Evolutionary conservation across 2,797 vertebrate species (phyloP).

Genomic region (Rachycentron canadum): DNA sequence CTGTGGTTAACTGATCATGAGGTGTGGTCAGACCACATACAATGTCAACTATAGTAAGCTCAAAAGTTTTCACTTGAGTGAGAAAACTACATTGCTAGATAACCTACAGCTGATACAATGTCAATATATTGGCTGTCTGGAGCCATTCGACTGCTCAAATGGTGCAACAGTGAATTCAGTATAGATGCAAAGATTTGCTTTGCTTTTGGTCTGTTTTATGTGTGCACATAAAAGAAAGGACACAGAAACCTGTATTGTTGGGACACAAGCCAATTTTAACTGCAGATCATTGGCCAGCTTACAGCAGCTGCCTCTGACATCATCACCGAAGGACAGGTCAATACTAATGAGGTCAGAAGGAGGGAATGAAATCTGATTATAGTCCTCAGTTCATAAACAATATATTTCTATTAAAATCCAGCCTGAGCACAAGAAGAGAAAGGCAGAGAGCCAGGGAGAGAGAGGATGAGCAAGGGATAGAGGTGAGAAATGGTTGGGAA

Average conservation of each 20-base stretch:
- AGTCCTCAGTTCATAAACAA: slow-evolving; percentile 83
- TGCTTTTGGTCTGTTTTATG: background rate
- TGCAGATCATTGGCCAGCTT: slow-evolving; percentile 61
- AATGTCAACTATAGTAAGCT: background rate
- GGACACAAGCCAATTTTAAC: slow-evolving; percentile 60
- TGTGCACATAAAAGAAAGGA: slow-evolving; percentile 14
- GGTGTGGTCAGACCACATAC: background rate
- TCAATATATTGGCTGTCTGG: background rate
- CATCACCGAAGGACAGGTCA: slow-evolving; percentile 80
- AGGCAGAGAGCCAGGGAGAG: slow-evolving; percentile 25
- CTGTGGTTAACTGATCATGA: background rate
- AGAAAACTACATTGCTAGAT: background rate
- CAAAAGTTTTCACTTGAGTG: background rate
- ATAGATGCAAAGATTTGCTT: background rate
- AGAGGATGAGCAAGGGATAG: background rate
- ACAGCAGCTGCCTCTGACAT: slow-evolving; percentile 75
- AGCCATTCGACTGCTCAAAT: background rate
- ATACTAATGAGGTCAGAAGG: slow-evolving; percentile 85
- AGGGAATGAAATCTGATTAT: slow-evolving; percentile 79
- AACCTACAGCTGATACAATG: background rate
- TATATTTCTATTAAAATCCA: slow-evolving; percentile 82
- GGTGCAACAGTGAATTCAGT: background rate
- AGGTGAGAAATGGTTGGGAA: background rate
- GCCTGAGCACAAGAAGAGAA: slow-evolving; percentile 49
- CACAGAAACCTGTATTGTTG: slow-evolving; percentile 28